phyloP scores from a whole-genome alignment of 2,113 vertebrate genomes.

The Passer domesticus region DNA sequence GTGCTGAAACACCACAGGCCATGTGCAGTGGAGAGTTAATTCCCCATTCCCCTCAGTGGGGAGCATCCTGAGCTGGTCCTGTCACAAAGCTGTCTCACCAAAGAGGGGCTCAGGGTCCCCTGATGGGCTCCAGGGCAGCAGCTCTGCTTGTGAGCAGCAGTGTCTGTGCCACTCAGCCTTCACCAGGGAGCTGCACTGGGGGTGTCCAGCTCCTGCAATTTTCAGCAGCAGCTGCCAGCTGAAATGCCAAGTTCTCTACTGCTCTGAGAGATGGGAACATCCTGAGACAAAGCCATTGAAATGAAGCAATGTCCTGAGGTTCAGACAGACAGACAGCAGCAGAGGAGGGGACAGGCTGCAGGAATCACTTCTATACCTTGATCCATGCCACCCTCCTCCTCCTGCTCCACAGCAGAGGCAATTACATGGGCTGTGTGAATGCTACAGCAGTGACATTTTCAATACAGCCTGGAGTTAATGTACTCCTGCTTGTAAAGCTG shows the following conservation, averaged over 20 bases:
- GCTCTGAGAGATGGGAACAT: background rate
- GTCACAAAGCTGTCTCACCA: background rate
- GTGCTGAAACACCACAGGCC: background rate
- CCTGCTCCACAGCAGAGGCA: background rate
- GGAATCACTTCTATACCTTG: background rate
- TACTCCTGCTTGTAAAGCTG: background rate
- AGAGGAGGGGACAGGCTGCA: background rate
- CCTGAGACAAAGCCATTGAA: background rate
- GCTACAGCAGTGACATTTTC: background rate
- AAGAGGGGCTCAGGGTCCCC: background rate
- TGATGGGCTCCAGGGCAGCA: background rate
- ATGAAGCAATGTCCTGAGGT: background rate
- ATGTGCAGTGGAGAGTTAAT: background rate
- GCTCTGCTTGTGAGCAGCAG: background rate
- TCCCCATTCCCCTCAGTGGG: background rate
- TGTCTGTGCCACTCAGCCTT: background rate
- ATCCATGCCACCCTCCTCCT: background rate
- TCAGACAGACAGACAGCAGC: background rate
- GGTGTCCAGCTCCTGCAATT: background rate
- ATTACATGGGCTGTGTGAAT: background rate
- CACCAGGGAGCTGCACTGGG: fast-evolving
- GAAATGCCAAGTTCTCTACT: background rate
- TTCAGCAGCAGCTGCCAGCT: background rate
- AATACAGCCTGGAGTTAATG: background rate
- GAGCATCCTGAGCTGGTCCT: background rate